Percentiles rank a stretch among this genome's conserved stretches.
phyloP scores from a whole-genome alignment of 2,113 vertebrate genomes.

The Herpetotheres cachinnans region DNA sequence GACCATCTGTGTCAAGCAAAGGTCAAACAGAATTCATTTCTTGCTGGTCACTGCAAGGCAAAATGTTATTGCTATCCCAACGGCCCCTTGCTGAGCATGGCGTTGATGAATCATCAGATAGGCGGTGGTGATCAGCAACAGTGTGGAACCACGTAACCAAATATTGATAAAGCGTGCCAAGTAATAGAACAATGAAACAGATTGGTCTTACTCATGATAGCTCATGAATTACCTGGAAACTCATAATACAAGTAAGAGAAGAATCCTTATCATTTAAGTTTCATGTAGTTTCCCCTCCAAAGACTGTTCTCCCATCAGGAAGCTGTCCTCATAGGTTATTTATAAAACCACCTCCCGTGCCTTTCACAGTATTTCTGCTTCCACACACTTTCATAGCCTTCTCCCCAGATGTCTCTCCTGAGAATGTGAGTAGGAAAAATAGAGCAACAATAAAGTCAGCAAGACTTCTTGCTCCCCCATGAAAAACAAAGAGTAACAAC shows the following conservation, averaged over 20 bases:
- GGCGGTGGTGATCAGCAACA: neutral
- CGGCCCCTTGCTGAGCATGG: accelerated
- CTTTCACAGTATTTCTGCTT: neutral
- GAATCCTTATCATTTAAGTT: neutral
- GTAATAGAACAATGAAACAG: neutral
- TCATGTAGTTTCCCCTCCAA: neutral
- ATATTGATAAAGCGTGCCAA: neutral
- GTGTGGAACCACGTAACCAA: neutral
- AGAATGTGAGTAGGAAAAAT: neutral
- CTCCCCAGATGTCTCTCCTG: neutral
- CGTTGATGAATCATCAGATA: neutral
- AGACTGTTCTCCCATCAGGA: neutral
- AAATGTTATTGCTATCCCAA: neutral
- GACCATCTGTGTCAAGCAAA: neutral
- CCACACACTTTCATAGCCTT: neutral
- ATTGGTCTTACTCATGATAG: neutral
- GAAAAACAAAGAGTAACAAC: neutral
- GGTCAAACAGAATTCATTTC: neutral
- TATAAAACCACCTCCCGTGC: neutral
- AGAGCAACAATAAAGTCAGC: neutral
- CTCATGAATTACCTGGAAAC: neutral
- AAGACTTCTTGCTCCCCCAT: neutral
- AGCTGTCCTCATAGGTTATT: neutral
- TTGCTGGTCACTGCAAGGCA: neutral
- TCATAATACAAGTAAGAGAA: neutral